Evolutionary conservation across 1,140 invertebrate species (phyloP), one percentile per base, ranked within the genome.

Genomic region (Drosophila athabasca): DNA sequence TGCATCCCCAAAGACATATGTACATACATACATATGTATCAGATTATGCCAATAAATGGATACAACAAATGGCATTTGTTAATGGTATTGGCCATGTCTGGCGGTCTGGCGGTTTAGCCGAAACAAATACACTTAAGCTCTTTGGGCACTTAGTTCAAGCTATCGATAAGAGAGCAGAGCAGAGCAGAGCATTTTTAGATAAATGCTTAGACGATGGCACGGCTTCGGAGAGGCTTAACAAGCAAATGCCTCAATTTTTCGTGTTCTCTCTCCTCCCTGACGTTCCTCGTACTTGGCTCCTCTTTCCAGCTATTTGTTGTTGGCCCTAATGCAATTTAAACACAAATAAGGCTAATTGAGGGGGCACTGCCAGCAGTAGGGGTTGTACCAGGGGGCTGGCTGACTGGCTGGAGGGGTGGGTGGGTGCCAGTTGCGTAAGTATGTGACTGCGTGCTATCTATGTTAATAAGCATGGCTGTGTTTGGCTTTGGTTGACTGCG

Each of bases 341-440:
- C 81, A 84, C 81, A 84, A 84, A 84, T 79, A 79, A 61, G 72
- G 76, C 81, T 84, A 84, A 84, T 84, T 84, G 79, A 68, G 65
- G 75, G 74, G 61, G 55, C 60, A 35, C 31, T 11, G 31, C 31
- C 3, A 11, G 9, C 31, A 35, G 31, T 3, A 35, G 31, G 9
- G 31, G 31, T 9, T 35, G 31, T 11, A 11, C 2, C 9, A 46
- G 39, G 29, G 13, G 50, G 3, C 43, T 46, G 41, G 35, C 29
- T 41, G 61, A 41, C 43, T 44, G n/a, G n/a, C n/a, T n/a, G n/a
- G n/a, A n/a, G 59, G 41, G 31, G 19, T 15, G 24, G 49, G 45
- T 17, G 50, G 35, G n/a, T 46, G 53, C 44, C 26, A 15, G 54
- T 39, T 61, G 48, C 51, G 54, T 54, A 53, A 58, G 64, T 62